Evolutionary conservation across 2,113 vertebrate genomes (phyloP), one percentile per base, ranked within the genome.

Genomic region (Brevimyrus niger): DNA sequence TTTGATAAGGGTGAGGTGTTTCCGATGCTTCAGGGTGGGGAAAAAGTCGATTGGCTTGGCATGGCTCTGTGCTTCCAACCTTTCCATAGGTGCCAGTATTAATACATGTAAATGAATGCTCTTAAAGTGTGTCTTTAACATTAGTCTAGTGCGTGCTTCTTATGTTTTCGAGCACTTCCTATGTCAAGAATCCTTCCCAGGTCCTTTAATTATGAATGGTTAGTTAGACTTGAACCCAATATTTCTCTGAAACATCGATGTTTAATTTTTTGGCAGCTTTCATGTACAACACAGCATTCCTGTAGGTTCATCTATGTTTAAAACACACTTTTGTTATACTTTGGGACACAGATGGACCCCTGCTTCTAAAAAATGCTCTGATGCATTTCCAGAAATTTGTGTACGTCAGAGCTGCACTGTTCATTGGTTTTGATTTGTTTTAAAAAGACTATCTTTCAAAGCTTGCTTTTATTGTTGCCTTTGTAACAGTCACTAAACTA

Each of bases 241-340:
- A 76, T 51, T 55, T 47, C 69, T 51, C 9, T 17, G 19, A 51
- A 80, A 51, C 47, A 46, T 86, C 9, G 1, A 10, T 42, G 21
- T 86, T 3, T 3, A 50, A 35, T 88, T 44, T 82, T 88, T 82
- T 89, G 48, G 19, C 73, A n/a, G 47, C 46, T 76, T 76, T 88
- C 51, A 42, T 82, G 73, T 23, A 3, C 88, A 27, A 31, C 73
- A 73, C 1, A n/a, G 19, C 31, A 44, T n/a, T 31, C 35, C 50
- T 82, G 13, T 19, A 42, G 38, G 73, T 21, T 83, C 31, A 89
- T 89, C 73, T 55, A 48, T 50, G 55, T 89, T 89, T 89, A 53
- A 83, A 82, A 82, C 47, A 15, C 47, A 51, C 35, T 42, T 42
- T 31, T 53, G 27, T 51, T 35, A 46, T n/a, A 86, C 27, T 47